phyloP scores from a whole-genome alignment of 2,113 vertebrate genomes.

The Gobius niger region DNA sequence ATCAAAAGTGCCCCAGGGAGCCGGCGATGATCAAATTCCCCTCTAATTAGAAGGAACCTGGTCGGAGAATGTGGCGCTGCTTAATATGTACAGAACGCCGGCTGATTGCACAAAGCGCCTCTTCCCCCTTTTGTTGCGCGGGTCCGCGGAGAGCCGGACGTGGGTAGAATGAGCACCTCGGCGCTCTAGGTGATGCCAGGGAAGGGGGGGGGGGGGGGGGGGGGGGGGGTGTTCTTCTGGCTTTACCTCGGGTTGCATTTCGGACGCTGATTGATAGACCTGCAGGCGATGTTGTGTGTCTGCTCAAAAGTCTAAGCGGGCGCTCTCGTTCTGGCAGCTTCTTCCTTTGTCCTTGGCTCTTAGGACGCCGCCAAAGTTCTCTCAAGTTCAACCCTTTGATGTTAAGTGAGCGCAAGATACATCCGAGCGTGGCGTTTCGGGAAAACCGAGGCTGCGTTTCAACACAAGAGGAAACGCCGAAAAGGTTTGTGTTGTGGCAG shows the following conservation, averaged over 20 bases:
- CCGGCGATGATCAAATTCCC: constrained; percentile 72
- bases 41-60: constrained; percentile 78
- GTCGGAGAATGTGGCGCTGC: constrained; percentile 61
- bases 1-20: constrained; percentile 71
- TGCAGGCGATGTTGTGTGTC: constrained; percentile 56
- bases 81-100: constrained; percentile 74
- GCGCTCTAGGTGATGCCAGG: constrained; percentile 47
- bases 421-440: background rate
- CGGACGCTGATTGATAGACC: constrained; percentile 69
- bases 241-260: constrained; percentile 61
- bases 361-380: constrained; percentile 39
- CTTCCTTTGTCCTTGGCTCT: constrained; percentile 38
- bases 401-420: background rate
- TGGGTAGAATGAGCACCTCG: constrained; percentile 65
- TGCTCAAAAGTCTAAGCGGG: constrained; percentile 34
- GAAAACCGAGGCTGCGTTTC: background rate
- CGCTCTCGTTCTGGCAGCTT: constrained; percentile 33
- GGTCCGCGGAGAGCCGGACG: constrained; percentile 50
- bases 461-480: too few relatives aligned
- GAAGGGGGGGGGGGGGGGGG: constrained; percentile 44
- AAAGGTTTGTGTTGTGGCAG: too few relatives aligned
- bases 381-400: constrained; percentile 48
- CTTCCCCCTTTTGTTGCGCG: constrained; percentile 66
- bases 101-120: constrained; percentile 63
- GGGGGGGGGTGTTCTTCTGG: constrained; percentile 40